Percentiles rank a stretch among this genome's conserved stretches.
These are phyloP conservation scores for Eublepharis macularius DNA, from an alignment of 2,113 vertebrate species.

Conservation along the genomic window DNA sequence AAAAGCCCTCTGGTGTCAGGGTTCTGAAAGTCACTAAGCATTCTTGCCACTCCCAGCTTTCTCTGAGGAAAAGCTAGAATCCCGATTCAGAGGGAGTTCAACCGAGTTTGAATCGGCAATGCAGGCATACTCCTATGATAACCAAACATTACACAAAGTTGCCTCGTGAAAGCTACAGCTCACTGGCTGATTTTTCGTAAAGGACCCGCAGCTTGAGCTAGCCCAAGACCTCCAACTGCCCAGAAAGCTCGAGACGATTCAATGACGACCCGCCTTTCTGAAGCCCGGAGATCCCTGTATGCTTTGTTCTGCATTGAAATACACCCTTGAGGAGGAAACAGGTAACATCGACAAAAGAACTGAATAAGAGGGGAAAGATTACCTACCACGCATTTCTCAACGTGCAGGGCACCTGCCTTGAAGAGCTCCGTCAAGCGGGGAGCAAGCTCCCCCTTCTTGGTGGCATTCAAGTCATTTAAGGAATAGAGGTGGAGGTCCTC, in stretches of 20 bases:
- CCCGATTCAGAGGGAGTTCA: neutral
- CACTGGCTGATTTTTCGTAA: neutral
- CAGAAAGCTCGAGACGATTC: constrained; percentile 8
- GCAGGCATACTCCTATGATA: no score
- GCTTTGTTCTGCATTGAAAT: neutral
- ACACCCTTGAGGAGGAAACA: neutral
- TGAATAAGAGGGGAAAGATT: neutral
- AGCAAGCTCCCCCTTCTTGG: constrained; percentile 86
- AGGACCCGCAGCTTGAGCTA: no score
- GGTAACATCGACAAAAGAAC: neutral
- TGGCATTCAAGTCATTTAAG: constrained; percentile 84
- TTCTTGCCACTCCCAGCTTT: neutral
- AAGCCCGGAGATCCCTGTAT: neutral
- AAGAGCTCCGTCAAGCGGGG: constrained; percentile 86
- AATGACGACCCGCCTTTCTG: no score
- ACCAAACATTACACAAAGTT: neutral
- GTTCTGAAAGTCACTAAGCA: neutral
- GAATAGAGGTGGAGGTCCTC: constrained; percentile 97
- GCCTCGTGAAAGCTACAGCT: neutral
- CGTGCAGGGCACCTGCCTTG: constrained; percentile 83
- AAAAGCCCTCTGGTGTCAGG: no score
- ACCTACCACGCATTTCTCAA: constrained; percentile 90
- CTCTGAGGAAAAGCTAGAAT: neutral
- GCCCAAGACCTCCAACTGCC: no score
- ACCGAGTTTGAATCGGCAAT: neutral